phyloP scores from a whole-genome alignment of 64 coral and sea anemone genomes.

The Montipora capricornis region DNA sequence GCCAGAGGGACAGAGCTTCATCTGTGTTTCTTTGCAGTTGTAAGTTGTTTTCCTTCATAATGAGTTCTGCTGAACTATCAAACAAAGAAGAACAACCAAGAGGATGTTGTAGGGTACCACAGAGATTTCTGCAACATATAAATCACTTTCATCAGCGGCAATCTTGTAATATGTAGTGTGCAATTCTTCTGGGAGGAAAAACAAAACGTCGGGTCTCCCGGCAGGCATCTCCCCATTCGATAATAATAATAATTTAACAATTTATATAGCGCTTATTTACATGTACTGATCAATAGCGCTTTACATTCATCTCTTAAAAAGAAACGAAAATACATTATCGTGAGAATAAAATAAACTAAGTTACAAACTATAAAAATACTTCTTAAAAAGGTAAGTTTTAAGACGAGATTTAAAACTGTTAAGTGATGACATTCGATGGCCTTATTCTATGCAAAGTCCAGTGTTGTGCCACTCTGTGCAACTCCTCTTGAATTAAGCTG shows the following conservation, averaged over 20 bases:
- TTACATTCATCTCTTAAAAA: no score
- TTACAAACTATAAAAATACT: no score
- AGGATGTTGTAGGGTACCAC: slow-evolving; percentile 34
- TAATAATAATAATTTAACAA: no score
- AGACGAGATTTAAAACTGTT: no score
- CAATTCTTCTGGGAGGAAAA: slow-evolving; percentile 37
- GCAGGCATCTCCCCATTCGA: slow-evolving; percentile 35
- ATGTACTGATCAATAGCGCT: no score
- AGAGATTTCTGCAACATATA: slow-evolving; percentile 30
- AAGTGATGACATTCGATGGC: not conserved
- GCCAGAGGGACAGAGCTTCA: slow-evolving; percentile 1
- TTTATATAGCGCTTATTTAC: no score
- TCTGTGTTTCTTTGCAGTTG: slow-evolving; percentile 48
- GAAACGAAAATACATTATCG: no score
- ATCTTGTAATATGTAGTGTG: slow-evolving; percentile 40
- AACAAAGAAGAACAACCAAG: slow-evolving; percentile 56
- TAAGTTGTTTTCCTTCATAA: slow-evolving; percentile 51
- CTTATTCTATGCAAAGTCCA: slow-evolving; percentile 62
- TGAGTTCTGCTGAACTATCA: slow-evolving; percentile 33
- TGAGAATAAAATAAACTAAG: no score
- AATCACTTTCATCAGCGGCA: slow-evolving; percentile 40
- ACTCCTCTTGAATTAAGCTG: slow-evolving; percentile 31
- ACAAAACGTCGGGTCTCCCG: slow-evolving; percentile 49
- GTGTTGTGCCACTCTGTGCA: slow-evolving; percentile 43
- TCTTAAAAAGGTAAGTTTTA: no score